phyloP scores from a whole-genome alignment of 2,797 vertebrate genomes.

The Tokudaia tokunoshimensis region DNA sequence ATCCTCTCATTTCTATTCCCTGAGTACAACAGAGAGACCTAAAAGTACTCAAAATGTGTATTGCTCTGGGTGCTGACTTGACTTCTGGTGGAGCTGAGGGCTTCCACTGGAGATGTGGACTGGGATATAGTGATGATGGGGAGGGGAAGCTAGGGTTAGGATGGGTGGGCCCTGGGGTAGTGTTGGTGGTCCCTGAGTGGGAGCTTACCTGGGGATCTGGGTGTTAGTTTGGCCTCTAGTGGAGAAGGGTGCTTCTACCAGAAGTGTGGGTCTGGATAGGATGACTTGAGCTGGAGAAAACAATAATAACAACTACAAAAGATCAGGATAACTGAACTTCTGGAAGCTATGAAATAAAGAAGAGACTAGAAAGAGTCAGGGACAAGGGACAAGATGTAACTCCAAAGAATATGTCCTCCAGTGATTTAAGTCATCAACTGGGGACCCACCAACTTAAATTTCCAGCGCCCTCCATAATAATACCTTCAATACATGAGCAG shows the following conservation, averaged over 20 bases:
- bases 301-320: neutral
- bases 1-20: neutral
- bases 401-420: no score
- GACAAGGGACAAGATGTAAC: neutral
- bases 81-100: neutral
- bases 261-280: neutral
- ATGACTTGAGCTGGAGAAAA: neutral
- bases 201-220: neutral
- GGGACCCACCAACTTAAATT: neutral
- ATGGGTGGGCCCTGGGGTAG: neutral
- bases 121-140: neutral
- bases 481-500: neutral
- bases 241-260: neutral
- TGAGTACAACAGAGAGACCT: neutral
- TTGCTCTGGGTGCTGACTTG: neutral
- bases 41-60: neutral
- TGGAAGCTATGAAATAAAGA: neutral
- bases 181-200: neutral
- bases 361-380: neutral
- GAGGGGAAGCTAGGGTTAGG: neutral
- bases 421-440: neutral
- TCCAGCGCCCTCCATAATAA: neutral
- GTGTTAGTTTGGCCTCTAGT: neutral
- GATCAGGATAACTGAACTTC: neutral
- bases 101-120: neutral